Conservation (phyloP, 2,888 invertebrate species). For the Drosophila birchii region DNA sequence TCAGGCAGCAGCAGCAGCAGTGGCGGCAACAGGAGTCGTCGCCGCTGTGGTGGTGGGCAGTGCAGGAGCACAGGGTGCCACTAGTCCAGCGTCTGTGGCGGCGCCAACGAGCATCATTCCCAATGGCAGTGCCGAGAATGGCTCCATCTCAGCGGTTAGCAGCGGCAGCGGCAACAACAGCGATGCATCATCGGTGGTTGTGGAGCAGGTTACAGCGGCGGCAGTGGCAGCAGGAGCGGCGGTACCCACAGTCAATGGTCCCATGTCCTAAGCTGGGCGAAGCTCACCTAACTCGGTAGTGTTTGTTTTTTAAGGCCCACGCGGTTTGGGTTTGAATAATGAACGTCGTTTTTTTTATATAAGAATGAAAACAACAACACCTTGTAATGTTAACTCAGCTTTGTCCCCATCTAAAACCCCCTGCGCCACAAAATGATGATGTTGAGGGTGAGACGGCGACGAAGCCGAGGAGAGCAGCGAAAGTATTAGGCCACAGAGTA, state of each 20-base stretch:
- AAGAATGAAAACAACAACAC: conserved; percentile 35
- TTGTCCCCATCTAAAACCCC: conserved; percentile 49
- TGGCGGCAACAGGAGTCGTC: conserved; percentile 71
- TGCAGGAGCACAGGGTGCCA: conserved; percentile 34
- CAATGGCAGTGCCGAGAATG: conserved; percentile 46
- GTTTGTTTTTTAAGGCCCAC: conserved; percentile 63
- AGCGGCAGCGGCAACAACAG: conserved; percentile 56
- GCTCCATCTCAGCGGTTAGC: conserved; percentile 45
- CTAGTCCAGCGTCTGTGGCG: conserved; percentile 44
- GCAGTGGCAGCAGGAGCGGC: conserved; percentile 64
- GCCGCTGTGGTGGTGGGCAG: conserved; percentile 15
- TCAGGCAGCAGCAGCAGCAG: conserved; percentile 34
- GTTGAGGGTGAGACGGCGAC: conserved; percentile 30
- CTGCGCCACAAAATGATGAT: background rate
- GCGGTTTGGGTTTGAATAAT: conserved; percentile 60
- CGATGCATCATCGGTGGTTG: conserved; percentile 30
- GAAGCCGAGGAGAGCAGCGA: conserved; percentile 36
- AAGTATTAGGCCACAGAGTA: conserved; percentile 47
- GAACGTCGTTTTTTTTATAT: conserved; percentile 32
- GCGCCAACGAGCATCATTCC: conserved; percentile 46
- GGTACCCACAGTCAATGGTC: conserved; percentile 79
- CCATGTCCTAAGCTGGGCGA: conserved; percentile 79
- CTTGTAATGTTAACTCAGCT: conserved; percentile 57
- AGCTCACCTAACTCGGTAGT: conserved; percentile 23
- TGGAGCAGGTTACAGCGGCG: conserved; percentile 66